Base-by-base conservation (phyloP, 2,888 invertebrate species). In the Neoaliturus tenellus region DNA sequence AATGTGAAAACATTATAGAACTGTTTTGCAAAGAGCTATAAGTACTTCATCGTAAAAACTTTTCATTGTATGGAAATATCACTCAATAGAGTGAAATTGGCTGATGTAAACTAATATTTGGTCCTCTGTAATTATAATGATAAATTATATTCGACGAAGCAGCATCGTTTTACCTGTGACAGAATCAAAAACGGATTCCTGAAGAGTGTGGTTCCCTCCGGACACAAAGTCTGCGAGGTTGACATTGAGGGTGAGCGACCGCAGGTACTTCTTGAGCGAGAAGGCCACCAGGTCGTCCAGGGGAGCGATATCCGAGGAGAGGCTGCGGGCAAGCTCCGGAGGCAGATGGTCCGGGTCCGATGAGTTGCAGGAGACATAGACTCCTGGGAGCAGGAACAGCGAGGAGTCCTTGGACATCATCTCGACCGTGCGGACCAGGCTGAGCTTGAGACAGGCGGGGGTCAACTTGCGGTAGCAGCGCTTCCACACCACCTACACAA, bases 191-290 rank as follows among this genome's bases (percentile, higher is more conserved):
- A 73, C 23, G 5, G 75, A 6, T 10, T 20, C 55, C 55, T 78
- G 78, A 28, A 55, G 0, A n/a, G 78, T 78, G 28, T 31, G 20
- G 33, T 78, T 78, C 3, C 78, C 78, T 44, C 78, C 55, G 1
- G 78, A 4, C 0, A 78, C 31, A 31, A 78, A 55, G 51, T 78
- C 78, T 3, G 35, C 55, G 0, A 82, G 33, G 55, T 73, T 82
- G 39, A 82, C 51, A n/a, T 82, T 82, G 23, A 82, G 73, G 20
- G 82, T 73, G n/a, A 82, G 71, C 14, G 82, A 82, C 23, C 73
- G 51, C 1, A 82, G 14, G n/a, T 82, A 82, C 31, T 39, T 71
- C 17, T 28, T 44, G 20, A 82, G 51, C 39, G 71, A 58, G 71
- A 62, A 81, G 35, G 71, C 62, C 58, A 81, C 73, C n/a, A 84